Conservation (phyloP, 53 echinoderm and acorn worm species). For the Astropecten irregularis region DNA sequence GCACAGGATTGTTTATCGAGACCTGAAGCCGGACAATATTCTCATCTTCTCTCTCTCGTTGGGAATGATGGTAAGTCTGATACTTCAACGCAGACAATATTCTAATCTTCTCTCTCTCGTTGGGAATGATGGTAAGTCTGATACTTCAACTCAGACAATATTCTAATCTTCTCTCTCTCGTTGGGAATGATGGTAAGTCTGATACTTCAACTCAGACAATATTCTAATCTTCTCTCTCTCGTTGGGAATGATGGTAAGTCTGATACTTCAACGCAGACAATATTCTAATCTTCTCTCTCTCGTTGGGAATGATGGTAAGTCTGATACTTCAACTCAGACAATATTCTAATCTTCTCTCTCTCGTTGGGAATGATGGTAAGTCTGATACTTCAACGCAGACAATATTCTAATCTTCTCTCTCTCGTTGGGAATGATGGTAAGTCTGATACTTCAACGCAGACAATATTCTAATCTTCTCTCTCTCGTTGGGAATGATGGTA, state of each 20-base stretch:
- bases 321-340: constrained; percentile 94
- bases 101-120: constrained; percentile 89
- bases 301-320: constrained; percentile 76
- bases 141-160: constrained; percentile 95
- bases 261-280: constrained; percentile 96
- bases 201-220: constrained; percentile 97
- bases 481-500: constrained; percentile 71
- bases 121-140: constrained; percentile 81
- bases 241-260: constrained; percentile 76
- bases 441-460: constrained; percentile 94
- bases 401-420: constrained; percentile 96
- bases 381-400: constrained; percentile 92
- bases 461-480: constrained; percentile 93
- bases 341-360: constrained; percentile 92
- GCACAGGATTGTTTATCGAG: constrained; percentile 91
- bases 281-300: constrained; percentile 89
- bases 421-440: constrained; percentile 70
- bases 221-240: constrained; percentile 94
- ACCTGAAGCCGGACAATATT: constrained; percentile 96
- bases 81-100: constrained; percentile 97
- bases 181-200: constrained; percentile 77
- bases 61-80: constrained; percentile 79
- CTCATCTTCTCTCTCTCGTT: constrained; percentile 91
- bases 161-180: constrained; percentile 92
- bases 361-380: constrained; percentile 75